Percentiles rank a stretch among this genome's conserved stretches.
These are phyloP conservation scores for Sinocyclocheilus rhinocerous DNA, from an alignment of 2,113 vertebrate genomes.

Conservation along the genomic window DNA sequence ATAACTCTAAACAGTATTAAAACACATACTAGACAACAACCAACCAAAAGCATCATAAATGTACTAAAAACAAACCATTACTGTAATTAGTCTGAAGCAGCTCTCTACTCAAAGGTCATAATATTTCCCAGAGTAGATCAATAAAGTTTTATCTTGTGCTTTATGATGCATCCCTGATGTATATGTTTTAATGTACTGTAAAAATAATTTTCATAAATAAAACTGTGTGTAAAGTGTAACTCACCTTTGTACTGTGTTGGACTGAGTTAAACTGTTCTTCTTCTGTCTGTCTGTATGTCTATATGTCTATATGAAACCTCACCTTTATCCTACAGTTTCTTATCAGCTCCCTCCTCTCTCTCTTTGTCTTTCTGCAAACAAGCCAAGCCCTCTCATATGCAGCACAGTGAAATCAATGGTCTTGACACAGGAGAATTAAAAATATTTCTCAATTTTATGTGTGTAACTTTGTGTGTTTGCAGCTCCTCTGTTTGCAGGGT, in stretches of 20 bases:
- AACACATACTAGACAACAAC: no score
- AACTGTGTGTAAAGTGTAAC: not conserved
- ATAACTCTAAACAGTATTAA: no score
- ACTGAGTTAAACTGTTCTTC: not conserved
- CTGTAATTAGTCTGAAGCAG: no score
- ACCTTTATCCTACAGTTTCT: not conserved
- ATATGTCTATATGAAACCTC: slow-evolving; percentile 26
- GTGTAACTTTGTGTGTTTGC: not conserved
- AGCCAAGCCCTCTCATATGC: not conserved
- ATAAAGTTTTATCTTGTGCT: not conserved
- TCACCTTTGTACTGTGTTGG: slow-evolving; percentile 58
- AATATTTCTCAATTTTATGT: slow-evolving; percentile 28
- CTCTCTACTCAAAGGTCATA: no score
- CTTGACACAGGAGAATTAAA: not conserved
- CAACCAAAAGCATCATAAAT: no score
- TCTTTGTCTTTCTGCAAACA: not conserved
- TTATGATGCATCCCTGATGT: not conserved
- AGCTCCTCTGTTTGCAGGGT: not conserved
- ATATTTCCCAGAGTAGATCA: not conserved
- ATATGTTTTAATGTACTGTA: not conserved
- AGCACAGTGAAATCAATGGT: not conserved
- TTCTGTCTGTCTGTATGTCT: slow-evolving; percentile 51
- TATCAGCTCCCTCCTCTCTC: not conserved
- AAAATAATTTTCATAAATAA: not conserved
- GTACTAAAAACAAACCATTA: no score